Evolutionary conservation across 2,888 invertebrate genomes (phyloP).

Genomic region (Drosophila infuscata): DNA sequence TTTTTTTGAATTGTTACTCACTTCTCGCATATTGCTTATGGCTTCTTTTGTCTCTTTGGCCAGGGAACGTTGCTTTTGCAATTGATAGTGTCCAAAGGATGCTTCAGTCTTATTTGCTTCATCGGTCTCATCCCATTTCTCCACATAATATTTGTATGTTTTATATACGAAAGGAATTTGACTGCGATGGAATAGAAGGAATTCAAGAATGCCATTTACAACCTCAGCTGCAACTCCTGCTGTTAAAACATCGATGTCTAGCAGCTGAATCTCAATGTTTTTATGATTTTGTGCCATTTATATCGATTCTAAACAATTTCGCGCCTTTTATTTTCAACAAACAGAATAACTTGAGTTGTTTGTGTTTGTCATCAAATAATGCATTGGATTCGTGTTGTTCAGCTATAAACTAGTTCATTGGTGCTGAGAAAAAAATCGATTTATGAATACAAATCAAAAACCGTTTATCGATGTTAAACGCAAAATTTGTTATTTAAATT

Average conservation of each 20-base stretch:
- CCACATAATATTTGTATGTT: conserved; percentile 82
- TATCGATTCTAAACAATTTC: conserved; percentile 23
- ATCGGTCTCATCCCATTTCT: conserved; percentile 71
- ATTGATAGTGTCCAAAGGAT: conserved; percentile 63
- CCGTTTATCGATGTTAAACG: conserved; percentile 1
- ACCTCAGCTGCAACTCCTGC: conserved; percentile 72
- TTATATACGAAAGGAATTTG: conserved; percentile 84
- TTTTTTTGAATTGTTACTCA: conserved; percentile 26
- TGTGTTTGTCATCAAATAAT: not conserved
- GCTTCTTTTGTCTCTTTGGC: conserved; percentile 78
- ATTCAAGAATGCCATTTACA: conserved; percentile 81
- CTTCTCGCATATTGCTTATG: conserved; percentile 81
- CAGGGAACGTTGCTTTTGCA: conserved; percentile 74
- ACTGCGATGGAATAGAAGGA: conserved; percentile 82
- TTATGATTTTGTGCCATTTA: conserved; percentile 58
- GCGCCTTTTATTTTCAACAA: conserved; percentile 50
- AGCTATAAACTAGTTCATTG: not conserved
- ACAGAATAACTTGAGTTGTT: conserved; percentile 33
- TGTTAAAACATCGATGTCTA: conserved; percentile 80
- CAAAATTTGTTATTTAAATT: not conserved
- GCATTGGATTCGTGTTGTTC: not conserved
- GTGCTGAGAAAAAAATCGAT: conserved; percentile 13
- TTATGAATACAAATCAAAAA: not conserved
- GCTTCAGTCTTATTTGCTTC: conserved; percentile 19
- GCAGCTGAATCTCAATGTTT: conserved; percentile 72